Conservation (phyloP, 2,797 vertebrate genomes). For the Lindbergichthys nudifrons region DNA sequence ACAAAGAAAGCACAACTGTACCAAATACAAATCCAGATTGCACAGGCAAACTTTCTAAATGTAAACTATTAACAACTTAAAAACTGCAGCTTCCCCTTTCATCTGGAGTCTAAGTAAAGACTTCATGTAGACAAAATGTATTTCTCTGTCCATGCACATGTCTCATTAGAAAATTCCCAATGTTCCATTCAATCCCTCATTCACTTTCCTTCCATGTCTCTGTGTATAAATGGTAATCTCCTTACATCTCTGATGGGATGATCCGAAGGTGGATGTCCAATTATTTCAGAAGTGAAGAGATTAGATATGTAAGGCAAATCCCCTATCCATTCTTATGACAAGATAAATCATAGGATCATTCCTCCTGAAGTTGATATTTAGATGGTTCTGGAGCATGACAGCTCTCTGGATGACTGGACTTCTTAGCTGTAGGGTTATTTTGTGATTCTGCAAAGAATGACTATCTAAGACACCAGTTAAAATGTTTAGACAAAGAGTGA, state of each 20-base stretch:
- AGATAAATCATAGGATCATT: constrained; percentile 59
- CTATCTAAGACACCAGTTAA: constrained; percentile 4
- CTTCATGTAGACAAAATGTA: constrained; percentile 15
- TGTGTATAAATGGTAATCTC: constrained; percentile 53
- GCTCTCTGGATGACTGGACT: constrained; percentile 2
- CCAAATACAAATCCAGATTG: too few relatives aligned
- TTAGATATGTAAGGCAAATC: constrained; percentile 66
- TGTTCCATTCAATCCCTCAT: constrained; percentile 33
- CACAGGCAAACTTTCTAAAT: background rate
- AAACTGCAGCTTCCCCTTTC: background rate
- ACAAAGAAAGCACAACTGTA: too few relatives aligned
- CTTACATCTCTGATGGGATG: constrained; percentile 58
- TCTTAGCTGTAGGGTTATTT: constrained; percentile 19
- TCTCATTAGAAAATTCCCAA: constrained; percentile 29
- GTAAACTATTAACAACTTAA: background rate
- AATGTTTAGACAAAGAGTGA: background rate
- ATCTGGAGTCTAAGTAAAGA: background rate
- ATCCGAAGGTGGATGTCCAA: constrained; percentile 65
- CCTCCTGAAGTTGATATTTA: constrained; percentile 45
- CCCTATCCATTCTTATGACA: constrained; percentile 50
- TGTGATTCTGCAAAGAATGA: background rate
- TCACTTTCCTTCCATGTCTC: constrained; percentile 39
- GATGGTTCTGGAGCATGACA: constrained; percentile 30
- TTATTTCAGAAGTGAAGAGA: constrained; percentile 66
- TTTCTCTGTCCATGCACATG: constrained; percentile 31